Conservation (phyloP, 1,140 invertebrate genomes). For the Philotrypesis tridentata region DNA sequence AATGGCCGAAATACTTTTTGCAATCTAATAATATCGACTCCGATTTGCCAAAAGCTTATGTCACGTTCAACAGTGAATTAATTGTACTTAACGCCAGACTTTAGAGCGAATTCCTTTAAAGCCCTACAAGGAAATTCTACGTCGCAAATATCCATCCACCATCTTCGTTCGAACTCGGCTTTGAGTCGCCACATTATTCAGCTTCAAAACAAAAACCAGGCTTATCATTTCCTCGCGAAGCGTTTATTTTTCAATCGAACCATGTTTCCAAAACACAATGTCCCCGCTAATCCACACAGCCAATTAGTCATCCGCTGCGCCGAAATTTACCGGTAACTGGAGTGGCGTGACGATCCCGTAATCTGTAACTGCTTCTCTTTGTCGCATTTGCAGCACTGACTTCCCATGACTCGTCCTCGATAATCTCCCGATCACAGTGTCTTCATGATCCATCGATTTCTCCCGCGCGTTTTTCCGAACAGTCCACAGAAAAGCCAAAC, state of each 20-base stretch:
- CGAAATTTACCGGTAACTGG: slow-evolving; percentile 38
- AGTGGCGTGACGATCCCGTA: not conserved
- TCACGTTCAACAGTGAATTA: slow-evolving; percentile 1
- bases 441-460: slow-evolving; percentile 37
- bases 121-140: too few relatives aligned
- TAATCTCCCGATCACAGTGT: slow-evolving; percentile 52
- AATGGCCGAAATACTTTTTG: slow-evolving; percentile 45
- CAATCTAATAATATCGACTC: slow-evolving; percentile 43
- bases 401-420: slow-evolving; percentile 68
- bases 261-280: not conserved
- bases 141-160: too few relatives aligned
- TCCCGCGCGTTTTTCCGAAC: not conserved
- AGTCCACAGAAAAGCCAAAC: not conserved
- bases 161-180: too few relatives aligned
- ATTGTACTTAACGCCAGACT: not conserved
- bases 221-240: too few relatives aligned
- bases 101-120: too few relatives aligned
- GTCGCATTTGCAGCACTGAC: slow-evolving; percentile 69
- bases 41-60: slow-evolving; percentile 14
- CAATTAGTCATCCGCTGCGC: not conserved
- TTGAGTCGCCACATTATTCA: too few relatives aligned
- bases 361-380: slow-evolving; percentile 66
- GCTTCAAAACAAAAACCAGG: too few relatives aligned
- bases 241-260: too few relatives aligned
- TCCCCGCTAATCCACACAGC: not conserved